These are phyloP conservation scores for Poeciliopsis gracilis DNA, from an alignment of 2,797 vertebrate genomes.

Conservation along the genomic window DNA sequence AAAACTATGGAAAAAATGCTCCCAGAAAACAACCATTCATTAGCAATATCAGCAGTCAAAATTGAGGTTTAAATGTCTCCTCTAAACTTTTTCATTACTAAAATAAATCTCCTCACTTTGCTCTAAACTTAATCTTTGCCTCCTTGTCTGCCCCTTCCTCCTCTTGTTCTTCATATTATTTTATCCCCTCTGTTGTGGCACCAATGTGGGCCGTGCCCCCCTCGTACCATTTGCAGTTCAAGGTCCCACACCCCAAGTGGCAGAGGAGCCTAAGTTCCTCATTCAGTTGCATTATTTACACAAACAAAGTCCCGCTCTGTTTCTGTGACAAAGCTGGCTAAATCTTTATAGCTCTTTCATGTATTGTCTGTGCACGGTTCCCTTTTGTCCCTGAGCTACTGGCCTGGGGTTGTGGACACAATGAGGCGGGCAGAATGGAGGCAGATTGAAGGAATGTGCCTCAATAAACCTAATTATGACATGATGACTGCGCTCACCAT, in stretches of 20 bases:
- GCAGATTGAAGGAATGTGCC: conserved; percentile 98
- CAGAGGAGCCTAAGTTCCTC: conserved; percentile 84
- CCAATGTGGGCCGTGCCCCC: conserved; percentile 86
- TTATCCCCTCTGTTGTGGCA: conserved; percentile 48
- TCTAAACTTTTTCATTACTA: neutral
- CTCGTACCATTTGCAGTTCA: conserved; percentile 87
- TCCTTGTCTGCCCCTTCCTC: conserved; percentile 20
- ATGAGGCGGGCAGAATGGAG: conserved; percentile 94
- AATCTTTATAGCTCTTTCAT: conserved; percentile 98
- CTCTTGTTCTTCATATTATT: neutral
- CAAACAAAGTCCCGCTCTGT: conserved; percentile 95
- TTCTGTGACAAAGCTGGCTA: conserved; percentile 97
- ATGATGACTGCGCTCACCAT: conserved; percentile 99
- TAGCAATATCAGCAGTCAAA: neutral
- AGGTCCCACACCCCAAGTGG: conserved; percentile 83
- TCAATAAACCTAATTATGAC: conserved; percentile 99
- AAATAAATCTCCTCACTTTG: neutral
- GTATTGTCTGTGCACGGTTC: conserved; percentile 94
- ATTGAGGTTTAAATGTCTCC: neutral
- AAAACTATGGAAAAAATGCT: neutral
- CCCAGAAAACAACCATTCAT: neutral
- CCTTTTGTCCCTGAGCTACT: conserved; percentile 95
- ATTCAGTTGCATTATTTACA: conserved; percentile 90
- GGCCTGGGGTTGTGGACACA: conserved; percentile 90
- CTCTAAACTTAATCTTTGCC: conserved; percentile 6